Evolutionary conservation across 2,888 invertebrate species (phyloP).

Genomic region (Hypselothyrea guttata): DNA sequence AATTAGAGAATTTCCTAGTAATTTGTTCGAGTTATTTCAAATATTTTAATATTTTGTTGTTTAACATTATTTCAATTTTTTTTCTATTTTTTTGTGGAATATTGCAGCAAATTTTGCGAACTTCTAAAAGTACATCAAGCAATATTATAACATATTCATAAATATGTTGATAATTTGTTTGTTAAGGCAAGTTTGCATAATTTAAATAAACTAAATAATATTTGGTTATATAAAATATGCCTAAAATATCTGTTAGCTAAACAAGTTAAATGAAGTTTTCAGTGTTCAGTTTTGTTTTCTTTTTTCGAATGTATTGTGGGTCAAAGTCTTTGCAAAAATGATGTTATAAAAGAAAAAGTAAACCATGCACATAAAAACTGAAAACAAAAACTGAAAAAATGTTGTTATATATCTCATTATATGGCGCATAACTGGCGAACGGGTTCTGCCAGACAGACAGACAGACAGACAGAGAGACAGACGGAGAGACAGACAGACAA

Average conservation of each 20-base stretch:
- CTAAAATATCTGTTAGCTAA: too few relatives aligned
- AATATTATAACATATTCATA: too few relatives aligned
- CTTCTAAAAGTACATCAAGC: too few relatives aligned
- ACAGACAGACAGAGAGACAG: neutral
- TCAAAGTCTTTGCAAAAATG: slow-evolving; percentile 74
- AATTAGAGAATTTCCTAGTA: neutral
- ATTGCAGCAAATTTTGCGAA: too few relatives aligned
- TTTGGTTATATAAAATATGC: too few relatives aligned
- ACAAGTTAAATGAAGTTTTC: slow-evolving; percentile 1
- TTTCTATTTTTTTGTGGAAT: too few relatives aligned
- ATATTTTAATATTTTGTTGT: too few relatives aligned
- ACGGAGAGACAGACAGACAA: neutral
- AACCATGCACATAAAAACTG: slow-evolving; percentile 53
- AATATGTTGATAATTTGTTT: too few relatives aligned
- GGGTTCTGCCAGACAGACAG: slow-evolving; percentile 47
- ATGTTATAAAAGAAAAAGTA: slow-evolving; percentile 73
- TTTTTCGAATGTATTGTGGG: slow-evolving; percentile 48
- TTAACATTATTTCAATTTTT: too few relatives aligned
- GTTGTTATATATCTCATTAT: slow-evolving; percentile 44
- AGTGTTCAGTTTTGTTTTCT: slow-evolving; percentile 22
- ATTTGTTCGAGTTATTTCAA: too few relatives aligned
- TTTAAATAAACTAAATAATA: too few relatives aligned
- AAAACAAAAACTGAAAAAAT: slow-evolving; percentile 35
- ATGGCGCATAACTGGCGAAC: slow-evolving; percentile 61
- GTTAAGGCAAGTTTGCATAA: too few relatives aligned